Base-by-base conservation (phyloP, 2,113 vertebrate genomes). In the Centropus unirufus region DNA sequence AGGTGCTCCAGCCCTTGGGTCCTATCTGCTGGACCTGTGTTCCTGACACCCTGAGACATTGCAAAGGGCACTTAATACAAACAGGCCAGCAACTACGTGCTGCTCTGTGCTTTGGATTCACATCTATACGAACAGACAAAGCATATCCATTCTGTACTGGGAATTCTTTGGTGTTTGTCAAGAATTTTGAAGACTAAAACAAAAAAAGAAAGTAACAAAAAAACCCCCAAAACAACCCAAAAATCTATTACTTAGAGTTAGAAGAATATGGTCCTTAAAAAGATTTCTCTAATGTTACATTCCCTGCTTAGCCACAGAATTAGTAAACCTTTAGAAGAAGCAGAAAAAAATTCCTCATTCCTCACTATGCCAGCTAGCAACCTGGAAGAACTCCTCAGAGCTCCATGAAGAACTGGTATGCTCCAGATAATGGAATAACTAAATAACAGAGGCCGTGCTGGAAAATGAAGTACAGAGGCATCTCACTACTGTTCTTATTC, bases 211-310 rank as follows among this genome's bases (percentile, higher is more conserved):
- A 22, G 26, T 22, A 76, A 61, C 21, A 36, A 89, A 93, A 36
- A 36, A 36, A 36, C 7, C 36, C 36, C 30, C n/a, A 63, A 57
- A 67, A 57, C 51, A 52, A 52, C 29, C 54, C 10, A 51, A 29
- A 66, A 49, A 47, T n/a, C 42, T 68, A 34, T 11, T 9, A 23
- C 78, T 11, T 11, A n/a, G 32, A 84, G 14, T 72, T 83, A 54
- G 64, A 30, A 80, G n/a, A 82, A 75, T n/a, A 90, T 34, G 93
- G 90, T 90, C 93, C 92, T 93, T 73, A 62, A 54, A 91, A 95
- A 86, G 79, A 93, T 88, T 80, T 83, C 17, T 77, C 88, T 58
- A 44, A 83, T 49, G 67, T 40, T 74, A 77, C 78, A 83, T 92
- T 88, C 91, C 61, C 64, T 92, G 2, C 30, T 91, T 57, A 95